These are phyloP conservation scores for Toxotes chatareus DNA, from an alignment of 2,113 vertebrate genomes.

Conservation along the genomic window DNA sequence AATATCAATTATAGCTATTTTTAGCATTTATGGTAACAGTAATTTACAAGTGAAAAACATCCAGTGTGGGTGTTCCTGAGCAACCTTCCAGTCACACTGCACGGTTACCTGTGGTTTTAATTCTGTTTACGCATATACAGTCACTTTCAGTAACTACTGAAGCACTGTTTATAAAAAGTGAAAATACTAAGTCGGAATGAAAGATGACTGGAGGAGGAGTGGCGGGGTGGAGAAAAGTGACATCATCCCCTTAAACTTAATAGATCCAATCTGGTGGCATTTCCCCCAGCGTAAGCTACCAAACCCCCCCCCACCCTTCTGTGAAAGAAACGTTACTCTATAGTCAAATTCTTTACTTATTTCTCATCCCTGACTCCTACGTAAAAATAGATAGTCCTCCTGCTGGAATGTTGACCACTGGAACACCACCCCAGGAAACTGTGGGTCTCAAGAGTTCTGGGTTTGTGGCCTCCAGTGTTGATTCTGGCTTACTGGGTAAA, in stretches of 20 bases:
- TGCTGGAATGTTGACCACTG: constrained; percentile 48
- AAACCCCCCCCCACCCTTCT: constrained; percentile 22
- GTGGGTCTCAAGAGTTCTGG: constrained; percentile 36
- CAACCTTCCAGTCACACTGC: not conserved
- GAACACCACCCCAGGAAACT: constrained; percentile 34
- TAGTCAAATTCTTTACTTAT: constrained; percentile 50
- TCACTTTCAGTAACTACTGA: constrained; percentile 45
- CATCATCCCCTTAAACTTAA: constrained; percentile 72
- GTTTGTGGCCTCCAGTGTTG: constrained; percentile 53
- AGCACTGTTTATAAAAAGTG: constrained; percentile 30
- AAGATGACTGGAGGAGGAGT: constrained; percentile 7
- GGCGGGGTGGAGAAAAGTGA: constrained; percentile 51
- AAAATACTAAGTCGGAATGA: constrained; percentile 22
- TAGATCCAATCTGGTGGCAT: constrained; percentile 70
- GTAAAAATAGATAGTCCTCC: constrained; percentile 41
- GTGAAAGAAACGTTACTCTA: constrained; percentile 60
- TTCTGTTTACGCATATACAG: constrained; percentile 13
- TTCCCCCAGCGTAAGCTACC: constrained; percentile 37
- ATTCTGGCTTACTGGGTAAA: constrained; percentile 38
- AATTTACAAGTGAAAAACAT: not conserved
- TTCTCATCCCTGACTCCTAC: constrained; percentile 39
- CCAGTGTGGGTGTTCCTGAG: not conserved
- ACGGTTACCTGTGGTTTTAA: constrained; percentile 6
- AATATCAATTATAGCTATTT: not conserved
- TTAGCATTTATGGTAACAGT: not conserved